phyloP scores from a whole-genome alignment of 1,140 invertebrate genomes.

The Apis florea region DNA sequence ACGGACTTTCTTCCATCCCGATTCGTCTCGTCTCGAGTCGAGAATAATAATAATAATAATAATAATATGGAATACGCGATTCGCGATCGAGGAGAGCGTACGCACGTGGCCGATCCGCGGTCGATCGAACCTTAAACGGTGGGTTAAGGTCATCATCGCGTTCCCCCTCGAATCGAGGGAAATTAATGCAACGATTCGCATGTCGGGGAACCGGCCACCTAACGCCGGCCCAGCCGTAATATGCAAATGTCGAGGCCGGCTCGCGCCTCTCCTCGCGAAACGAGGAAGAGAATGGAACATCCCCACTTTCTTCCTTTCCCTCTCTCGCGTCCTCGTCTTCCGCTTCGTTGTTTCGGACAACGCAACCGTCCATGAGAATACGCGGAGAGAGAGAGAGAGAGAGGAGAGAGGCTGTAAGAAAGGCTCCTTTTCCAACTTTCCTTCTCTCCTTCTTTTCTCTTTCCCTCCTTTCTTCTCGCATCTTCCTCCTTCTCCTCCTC shows the following conservation, averaged over 20 bases:
- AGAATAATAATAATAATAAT: no score
- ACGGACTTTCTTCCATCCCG: constrained; percentile 46
- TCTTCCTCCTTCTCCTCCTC: constrained; percentile 44
- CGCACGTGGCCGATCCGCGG: constrained; percentile 29
- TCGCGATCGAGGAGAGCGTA: not conserved
- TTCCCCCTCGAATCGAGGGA: constrained; percentile 55
- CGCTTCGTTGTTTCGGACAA: constrained; percentile 35
- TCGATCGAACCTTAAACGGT: constrained; percentile 15
- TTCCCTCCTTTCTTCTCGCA: no score
- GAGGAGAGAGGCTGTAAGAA: not conserved
- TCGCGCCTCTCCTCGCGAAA: constrained; percentile 59
- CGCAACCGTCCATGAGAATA: not conserved
- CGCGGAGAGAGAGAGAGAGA: not conserved
- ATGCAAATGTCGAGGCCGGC: constrained; percentile 62
- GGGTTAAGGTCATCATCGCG: constrained; percentile 65
- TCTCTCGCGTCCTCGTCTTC: constrained; percentile 4
- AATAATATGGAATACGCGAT: no score
- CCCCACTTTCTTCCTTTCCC: constrained; percentile 37
- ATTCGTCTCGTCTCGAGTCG: not conserved
- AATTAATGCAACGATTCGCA: constrained; percentile 63
- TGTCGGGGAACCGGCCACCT: constrained; percentile 55
- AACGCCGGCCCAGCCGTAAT: constrained; percentile 63
- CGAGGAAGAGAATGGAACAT: constrained; percentile 53
- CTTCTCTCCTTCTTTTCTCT: no score
- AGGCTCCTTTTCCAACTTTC: no score